Percentiles rank a stretch among this genome's conserved stretches.
phyloP scores from a whole-genome alignment of 1,140 invertebrate genomes.

The Pseudomyrmex cubaensis region DNA sequence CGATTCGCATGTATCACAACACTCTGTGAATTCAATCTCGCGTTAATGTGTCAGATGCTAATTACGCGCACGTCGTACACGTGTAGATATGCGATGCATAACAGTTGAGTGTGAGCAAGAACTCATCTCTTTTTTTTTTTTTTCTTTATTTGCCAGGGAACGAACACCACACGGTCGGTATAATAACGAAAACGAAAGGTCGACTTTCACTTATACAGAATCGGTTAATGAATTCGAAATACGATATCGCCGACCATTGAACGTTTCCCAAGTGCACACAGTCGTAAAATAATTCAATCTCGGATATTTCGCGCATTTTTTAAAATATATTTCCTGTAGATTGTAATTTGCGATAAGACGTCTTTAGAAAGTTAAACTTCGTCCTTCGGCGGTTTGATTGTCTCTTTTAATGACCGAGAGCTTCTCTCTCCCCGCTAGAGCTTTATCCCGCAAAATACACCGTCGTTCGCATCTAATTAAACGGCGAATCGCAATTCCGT shows the following conservation, averaged over 20 bases:
- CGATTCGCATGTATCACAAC: too few species aligned
- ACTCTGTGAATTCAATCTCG: neutral
- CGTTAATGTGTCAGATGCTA: neutral
- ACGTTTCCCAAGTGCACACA: neutral
- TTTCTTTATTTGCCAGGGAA: neutral
- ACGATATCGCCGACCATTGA: neutral
- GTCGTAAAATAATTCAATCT: neutral
- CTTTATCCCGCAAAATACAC: too few species aligned
- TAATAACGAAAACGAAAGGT: slow-evolving; percentile 1
- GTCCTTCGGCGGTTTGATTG: too few species aligned
- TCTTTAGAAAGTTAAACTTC: slow-evolving; percentile 30
- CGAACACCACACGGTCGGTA: neutral
- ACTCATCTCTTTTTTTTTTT: neutral
- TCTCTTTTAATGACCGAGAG: too few species aligned
- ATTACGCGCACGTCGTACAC: neutral
- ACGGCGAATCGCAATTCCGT: neutral
- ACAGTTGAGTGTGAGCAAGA: neutral
- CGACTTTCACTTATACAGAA: slow-evolving; percentile 1
- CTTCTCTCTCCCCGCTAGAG: too few species aligned
- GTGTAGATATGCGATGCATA: neutral
- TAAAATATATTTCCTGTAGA: too few species aligned
- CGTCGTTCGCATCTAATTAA: neutral
- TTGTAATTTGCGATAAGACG: neutral
- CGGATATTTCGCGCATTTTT: too few species aligned
- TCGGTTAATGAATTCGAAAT: slow-evolving; percentile 2